Evolutionary conservation across 2,797 vertebrate genomes (phyloP), one percentile per base, ranked within the genome.

Genomic region (Pterois miles): DNA sequence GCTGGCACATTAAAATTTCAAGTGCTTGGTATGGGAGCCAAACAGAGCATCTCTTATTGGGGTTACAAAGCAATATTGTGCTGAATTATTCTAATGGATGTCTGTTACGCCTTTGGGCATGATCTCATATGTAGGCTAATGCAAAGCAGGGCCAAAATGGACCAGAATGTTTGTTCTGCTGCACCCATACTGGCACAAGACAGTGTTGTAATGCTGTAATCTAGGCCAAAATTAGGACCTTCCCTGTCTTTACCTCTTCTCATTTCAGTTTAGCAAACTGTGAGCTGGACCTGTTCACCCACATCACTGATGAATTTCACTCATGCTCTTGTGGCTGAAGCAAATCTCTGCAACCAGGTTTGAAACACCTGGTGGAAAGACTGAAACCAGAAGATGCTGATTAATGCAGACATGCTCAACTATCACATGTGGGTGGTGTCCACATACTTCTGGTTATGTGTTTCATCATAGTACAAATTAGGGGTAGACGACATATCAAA

Each of bases 31-130:
- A 74, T 58, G 27, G 53, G 53, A 48, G 66, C 83, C 76, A 59
- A 88, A 89, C 91, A 89, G 84, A 89, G 88, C 58, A 4, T 66
- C 86, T 83, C 85, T 92, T 81, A 89, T 87, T 23, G 75, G 76
- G 81, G 72, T 70, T 78, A 91, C 85, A 89, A 75, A 89, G 88
- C 70, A 83, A 87, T 78, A 78, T 29, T 88, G 84, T 82, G 67
- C 80, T 85, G 85, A 89, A 83, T 86, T 86, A 89, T 88, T 89
- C 83, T 77, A 84, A 80, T 76, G 78, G 76, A 74, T 14, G 82
- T 86, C 85, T 88, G 89, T 53, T 50, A 65, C 12, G 82, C 85
- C 90, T 82, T 66, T 64, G 81, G 88, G 83, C 74, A 65, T 63
- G 76, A 83, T 52, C 67, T 82, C 82, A 74, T 76, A 91, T 86